Evolutionary conservation across 1,140 invertebrate species (phyloP).

Genomic region (Whitmania pigra): DNA sequence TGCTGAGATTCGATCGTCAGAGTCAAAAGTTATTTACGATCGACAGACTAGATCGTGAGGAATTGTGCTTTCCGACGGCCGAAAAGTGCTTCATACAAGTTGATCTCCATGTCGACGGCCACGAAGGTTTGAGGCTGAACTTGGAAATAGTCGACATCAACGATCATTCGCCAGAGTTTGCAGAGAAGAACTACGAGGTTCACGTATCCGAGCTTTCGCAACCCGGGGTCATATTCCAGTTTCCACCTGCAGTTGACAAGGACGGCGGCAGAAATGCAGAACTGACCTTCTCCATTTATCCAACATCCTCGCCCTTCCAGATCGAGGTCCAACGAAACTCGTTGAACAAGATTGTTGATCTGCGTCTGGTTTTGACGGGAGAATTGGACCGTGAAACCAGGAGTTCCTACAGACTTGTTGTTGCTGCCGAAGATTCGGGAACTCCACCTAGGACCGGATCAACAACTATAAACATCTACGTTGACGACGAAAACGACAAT

Average conservation of each 20-base stretch:
- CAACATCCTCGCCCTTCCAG: not conserved
- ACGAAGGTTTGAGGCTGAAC: not conserved
- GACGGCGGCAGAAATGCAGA: not conserved
- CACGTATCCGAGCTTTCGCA: not conserved
- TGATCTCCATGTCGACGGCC: no score
- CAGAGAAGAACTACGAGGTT: not conserved
- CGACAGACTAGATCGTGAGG: no score
- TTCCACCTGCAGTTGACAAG: not conserved
- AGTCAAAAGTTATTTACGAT: no score
- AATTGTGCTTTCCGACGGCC: no score
- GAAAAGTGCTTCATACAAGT: no score
- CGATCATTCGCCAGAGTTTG: not conserved
- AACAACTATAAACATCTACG: conserved; percentile 55
- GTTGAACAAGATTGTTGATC: conserved; percentile 14
- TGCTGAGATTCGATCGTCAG: no score
- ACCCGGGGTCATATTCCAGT: not conserved
- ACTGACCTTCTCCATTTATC: not conserved
- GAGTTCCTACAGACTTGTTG: conserved; percentile 68
- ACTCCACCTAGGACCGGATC: conserved; percentile 68
- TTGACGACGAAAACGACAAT: conserved; percentile 67
- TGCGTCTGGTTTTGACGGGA: conserved; percentile 30
- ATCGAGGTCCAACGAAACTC: not conserved
- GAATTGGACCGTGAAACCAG: conserved; percentile 67
- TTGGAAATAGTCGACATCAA: not conserved
- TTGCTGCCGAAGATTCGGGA: conserved; percentile 62